Evolutionary conservation across 2,113 vertebrate species (phyloP), one percentile per base, ranked within the genome.

Genomic region (Saiga tatarica): DNA sequence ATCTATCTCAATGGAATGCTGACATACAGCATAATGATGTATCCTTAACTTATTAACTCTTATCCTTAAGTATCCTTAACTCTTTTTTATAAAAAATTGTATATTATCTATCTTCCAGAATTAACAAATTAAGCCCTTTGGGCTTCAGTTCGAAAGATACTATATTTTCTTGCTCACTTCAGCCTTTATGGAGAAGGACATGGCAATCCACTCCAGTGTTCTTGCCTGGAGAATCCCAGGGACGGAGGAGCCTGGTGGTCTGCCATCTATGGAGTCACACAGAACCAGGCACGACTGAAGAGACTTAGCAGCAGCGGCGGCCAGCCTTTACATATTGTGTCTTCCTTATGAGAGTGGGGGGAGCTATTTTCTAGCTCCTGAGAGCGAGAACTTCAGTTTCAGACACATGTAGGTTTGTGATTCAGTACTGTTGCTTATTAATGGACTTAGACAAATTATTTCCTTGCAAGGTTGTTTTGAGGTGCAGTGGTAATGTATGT

Each of bases 401-500:
- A 62, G 19, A 36, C 30, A 64, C 6, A 21, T 26, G 14, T 23
- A 55, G 13, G 13, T 47, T 91, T 76, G 23, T 64, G 76, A 55
- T 86, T 91, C 67, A 86, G 8, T 11, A 1, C 9, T 57, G 11
- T 79, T 87, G 2, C 55, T 76, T 64, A 81, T 90, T 64, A 82
- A 26, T 42, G n/a, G 3, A 53, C 16, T n/a, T 55, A 16, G 30
- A 57, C 23, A 74, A n/a, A 88, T 53, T 86, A 89, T 79, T 52
- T 92, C 28, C 64, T 92, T 64, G 19, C 21, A 93, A 87, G 47
- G 36, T 87, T 94, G 64, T 87, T 92, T 97, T 64, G 64, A 67
- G 8, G 1, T 59, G 42, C 71, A n/a, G 45, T 64, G 14, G n/a
- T 62, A 87, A 74, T 26, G 9, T 93, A 16, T 52, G 0, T 42